phyloP scores from a whole-genome alignment of 2,888 invertebrate species.

The Junonia oenone region DNA sequence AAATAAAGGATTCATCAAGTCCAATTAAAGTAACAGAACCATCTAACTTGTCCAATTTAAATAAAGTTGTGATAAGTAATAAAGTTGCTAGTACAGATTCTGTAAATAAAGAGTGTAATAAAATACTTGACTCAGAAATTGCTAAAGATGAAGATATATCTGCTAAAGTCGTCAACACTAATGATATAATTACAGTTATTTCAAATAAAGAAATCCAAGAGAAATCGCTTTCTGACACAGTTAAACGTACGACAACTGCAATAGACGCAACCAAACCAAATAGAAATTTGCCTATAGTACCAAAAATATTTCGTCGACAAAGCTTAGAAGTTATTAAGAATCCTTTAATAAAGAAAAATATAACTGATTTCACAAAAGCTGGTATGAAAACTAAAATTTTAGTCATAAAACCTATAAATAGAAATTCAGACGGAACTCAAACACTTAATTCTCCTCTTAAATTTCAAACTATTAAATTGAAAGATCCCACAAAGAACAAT shows the following conservation, averaged over 20 bases:
- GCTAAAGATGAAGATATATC: background rate
- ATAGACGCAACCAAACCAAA: constrained; percentile 21
- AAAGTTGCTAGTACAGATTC: background rate
- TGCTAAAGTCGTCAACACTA: background rate
- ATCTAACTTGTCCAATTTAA: constrained; percentile 14
- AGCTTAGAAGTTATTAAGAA: constrained; percentile 66
- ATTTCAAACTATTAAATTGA: constrained; percentile 85
- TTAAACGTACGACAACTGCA: constrained; percentile 18
- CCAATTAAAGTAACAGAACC: constrained; percentile 82
- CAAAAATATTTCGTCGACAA: constrained; percentile 59
- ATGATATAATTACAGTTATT: constrained; percentile 1
- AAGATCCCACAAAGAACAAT: constrained; percentile 53
- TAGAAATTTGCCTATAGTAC: constrained; percentile 44
- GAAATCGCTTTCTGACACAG: background rate
- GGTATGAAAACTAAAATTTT: constrained; percentile 72
- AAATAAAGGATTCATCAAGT: constrained; percentile 70
- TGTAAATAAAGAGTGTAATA: background rate
- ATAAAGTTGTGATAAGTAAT: constrained; percentile 3
- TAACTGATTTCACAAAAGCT: constrained; percentile 62
- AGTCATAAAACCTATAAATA: constrained; percentile 67
- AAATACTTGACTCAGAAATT: background rate
- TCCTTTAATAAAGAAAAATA: constrained; percentile 65
- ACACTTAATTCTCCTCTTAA: constrained; percentile 50
- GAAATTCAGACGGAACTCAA: constrained; percentile 53
- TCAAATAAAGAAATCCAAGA: constrained; percentile 1